Evolutionary conservation across 2,888 invertebrate species (phyloP), one percentile per base, ranked within the genome.

Genomic region (Philereme transversata): DNA sequence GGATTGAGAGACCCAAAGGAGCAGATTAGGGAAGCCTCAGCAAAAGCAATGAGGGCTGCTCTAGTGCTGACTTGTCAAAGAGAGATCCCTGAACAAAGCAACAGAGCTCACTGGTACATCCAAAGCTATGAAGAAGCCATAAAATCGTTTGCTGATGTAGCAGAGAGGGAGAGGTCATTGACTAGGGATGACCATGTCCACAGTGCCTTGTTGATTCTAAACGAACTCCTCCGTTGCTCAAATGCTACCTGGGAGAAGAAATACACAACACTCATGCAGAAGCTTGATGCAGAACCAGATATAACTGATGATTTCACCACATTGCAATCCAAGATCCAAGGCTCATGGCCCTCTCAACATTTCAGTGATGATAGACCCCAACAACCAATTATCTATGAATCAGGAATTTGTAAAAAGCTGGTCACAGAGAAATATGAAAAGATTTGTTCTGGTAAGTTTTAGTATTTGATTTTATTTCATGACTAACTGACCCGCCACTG

Each of bases 41-140:
- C 97, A 0, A 97, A 98, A 75, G 98, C 99, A 0, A 86, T 99
- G 11, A 93, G 99, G 70, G 98, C 99, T 41, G 99, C 98, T 0
- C 92, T 99, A 36, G 96, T 98, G 4, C 97, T 99, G 3, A 98
- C 98, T 0, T 96, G 98, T 0, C 99, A 99, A 81, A 94, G 99
- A 66, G 99, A 99, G 89, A 96, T 96, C 34, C 96, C 97, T 0
- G 98, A 97, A 78, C 97, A 98, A 80, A 95, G 95, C 55, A 96
- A 96, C 78, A 97, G 96, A 79, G 95, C 97, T 1, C 95, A 95
- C 69, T 99, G 98, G 98, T 97, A 97, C 82, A 97, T 96, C 69
- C 96, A 97, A 74, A 98, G 98, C 78, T 98, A 97, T 81, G 97
- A 98, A 62, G 98, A 99, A 85, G 96, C 97, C 0, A 94, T 95